phyloP scores from a whole-genome alignment of 2,888 invertebrate genomes.

The Mythimna ferrago region DNA sequence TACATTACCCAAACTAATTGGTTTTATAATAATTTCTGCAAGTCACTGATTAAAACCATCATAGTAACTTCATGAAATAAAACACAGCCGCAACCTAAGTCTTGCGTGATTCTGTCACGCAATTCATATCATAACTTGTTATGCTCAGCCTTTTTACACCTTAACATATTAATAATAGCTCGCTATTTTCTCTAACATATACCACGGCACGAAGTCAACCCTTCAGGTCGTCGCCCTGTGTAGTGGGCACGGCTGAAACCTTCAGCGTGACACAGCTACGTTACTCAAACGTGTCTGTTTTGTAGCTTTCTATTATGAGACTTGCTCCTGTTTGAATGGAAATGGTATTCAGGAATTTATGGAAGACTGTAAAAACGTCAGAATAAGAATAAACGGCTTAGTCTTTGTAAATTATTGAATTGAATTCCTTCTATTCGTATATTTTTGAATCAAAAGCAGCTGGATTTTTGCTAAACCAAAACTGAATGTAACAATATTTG shows the following conservation, averaged over 20 bases:
- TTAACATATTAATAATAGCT: not conserved
- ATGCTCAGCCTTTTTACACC: not conserved
- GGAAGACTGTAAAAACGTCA: not conserved
- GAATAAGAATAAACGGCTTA: not conserved
- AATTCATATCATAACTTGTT: not conserved
- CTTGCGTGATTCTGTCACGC: not conserved
- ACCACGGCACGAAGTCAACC: constrained; percentile 69
- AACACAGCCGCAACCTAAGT: not conserved
- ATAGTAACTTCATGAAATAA: not conserved
- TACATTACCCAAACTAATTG: not conserved
- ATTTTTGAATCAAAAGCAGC: not conserved
- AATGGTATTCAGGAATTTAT: constrained; percentile 7
- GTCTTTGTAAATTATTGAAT: not conserved
- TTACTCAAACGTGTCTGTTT: constrained; percentile 66
- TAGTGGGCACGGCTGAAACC: constrained; percentile 86
- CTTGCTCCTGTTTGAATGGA: constrained; percentile 18
- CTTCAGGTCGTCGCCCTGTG: constrained; percentile 84
- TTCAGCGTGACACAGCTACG: constrained; percentile 77
- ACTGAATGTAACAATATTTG: too few relatives aligned
- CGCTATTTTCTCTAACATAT: constrained; percentile 55
- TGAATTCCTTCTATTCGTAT: not conserved
- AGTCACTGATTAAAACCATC: not conserved
- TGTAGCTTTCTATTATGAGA: constrained; percentile 35
- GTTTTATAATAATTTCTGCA: not conserved
- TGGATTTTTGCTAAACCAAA: too few relatives aligned